Percentiles rank a stretch among this genome's conserved stretches.
Evolutionary conservation across 2,113 vertebrate genomes (phyloP).

Genomic region (Chaenogobius annularis): DNA sequence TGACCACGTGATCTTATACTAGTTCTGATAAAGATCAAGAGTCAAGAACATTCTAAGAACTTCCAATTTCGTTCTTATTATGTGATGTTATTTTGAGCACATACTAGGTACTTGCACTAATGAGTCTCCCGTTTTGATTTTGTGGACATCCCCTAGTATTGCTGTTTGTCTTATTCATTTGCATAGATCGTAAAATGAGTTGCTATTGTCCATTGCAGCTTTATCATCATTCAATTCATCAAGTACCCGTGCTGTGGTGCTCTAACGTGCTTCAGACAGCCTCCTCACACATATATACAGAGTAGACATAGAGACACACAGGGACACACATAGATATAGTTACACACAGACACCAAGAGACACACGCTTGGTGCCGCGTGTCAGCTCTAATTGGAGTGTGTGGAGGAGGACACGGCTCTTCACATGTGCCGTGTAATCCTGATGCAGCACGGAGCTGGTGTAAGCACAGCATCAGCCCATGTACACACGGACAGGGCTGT

Average conservation of each 20-base stretch:
- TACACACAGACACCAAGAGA: slow-evolving; percentile 5
- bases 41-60: too few species aligned
- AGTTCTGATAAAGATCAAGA: too few species aligned
- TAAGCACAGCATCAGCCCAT: slow-evolving; percentile 61
- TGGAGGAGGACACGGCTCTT: slow-evolving; percentile 53
- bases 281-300: background rate
- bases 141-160: background rate
- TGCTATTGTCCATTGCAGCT: background rate
- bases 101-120: too few species aligned
- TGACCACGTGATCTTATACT: too few species aligned
- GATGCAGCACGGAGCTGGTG: slow-evolving; percentile 58
- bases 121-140: too few species aligned
- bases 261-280: background rate
- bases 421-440: slow-evolving; percentile 64
- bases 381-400: slow-evolving; percentile 45
- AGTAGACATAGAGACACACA: background rate
- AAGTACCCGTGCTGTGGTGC: background rate
- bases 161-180: background rate
- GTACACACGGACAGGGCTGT: slow-evolving; percentile 54
- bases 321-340: background rate
- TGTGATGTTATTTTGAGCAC: too few species aligned
- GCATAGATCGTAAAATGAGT: background rate
- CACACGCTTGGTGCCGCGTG: slow-evolving; percentile 42
- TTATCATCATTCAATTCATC: slow-evolving; percentile 5
- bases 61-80: too few species aligned